Evolutionary conservation across 2,888 invertebrate species (phyloP).

Genomic region (Formica aserva): DNA sequence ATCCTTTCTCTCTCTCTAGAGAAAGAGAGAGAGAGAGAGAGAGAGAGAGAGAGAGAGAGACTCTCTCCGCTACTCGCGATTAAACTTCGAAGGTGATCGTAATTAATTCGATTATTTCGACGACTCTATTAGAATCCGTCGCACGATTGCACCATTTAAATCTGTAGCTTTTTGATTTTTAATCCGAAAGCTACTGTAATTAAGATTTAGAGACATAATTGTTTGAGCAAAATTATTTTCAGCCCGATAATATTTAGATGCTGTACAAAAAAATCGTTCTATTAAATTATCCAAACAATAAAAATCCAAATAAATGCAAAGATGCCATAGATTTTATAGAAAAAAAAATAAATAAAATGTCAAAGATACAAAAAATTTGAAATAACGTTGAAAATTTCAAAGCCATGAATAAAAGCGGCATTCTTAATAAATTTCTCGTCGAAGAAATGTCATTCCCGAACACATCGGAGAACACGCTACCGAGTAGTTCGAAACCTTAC

Average conservation of each 20-base stretch:
- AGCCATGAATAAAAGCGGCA: neutral
- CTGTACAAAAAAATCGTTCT: neutral
- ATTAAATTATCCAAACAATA: neutral
- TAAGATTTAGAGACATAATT: neutral
- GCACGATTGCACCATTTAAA: constrained; percentile 42
- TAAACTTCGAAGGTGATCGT: constrained; percentile 39
- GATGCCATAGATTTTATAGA: neutral
- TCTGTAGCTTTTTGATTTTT: constrained; percentile 6
- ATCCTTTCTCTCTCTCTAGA: neutral
- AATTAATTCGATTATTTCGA: constrained; percentile 55
- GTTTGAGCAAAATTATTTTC: neutral
- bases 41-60: no score
- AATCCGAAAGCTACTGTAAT: neutral
- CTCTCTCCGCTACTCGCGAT: constrained; percentile 37
- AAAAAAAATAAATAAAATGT: neutral
- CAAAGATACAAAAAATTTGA: no score
- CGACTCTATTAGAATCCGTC: constrained; percentile 32
- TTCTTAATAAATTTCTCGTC: neutral
- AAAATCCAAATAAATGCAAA: neutral
- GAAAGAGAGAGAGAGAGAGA: no score
- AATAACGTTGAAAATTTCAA: neutral
- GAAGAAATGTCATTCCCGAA: neutral
- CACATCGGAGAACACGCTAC: neutral
- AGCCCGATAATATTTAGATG: neutral
- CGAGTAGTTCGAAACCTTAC: neutral